phyloP scores from a whole-genome alignment of 2,113 vertebrate genomes.

The Crotalus helleri region DNA sequence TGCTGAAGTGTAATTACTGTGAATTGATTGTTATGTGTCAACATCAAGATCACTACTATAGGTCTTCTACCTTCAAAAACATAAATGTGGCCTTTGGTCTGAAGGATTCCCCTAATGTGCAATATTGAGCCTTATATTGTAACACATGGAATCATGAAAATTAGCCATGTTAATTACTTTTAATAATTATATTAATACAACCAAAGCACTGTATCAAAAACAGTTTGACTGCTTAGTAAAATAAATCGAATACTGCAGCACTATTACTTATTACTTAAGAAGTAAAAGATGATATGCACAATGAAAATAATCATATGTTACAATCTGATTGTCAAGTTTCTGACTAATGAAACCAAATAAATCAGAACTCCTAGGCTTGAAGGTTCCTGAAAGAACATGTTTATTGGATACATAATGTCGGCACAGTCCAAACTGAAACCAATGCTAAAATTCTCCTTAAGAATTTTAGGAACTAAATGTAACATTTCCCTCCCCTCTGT shows the following conservation, averaged over 20 bases:
- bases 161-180: not conserved
- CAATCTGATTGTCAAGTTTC: not conserved
- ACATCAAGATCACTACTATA: not conserved
- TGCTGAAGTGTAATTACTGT: not conserved
- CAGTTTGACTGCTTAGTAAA: not conserved
- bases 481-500: no score
- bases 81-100: not conserved
- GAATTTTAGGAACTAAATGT: no score
- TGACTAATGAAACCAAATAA: no score
- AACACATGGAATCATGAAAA: not conserved
- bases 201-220: not conserved
- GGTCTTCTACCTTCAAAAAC: not conserved
- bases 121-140: not conserved
- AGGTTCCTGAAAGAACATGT: no score
- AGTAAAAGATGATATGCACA: not conserved
- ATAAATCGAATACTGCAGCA: not conserved
- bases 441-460: no score
- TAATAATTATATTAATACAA: not conserved
- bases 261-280: not conserved
- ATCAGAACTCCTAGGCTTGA: no score
- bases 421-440: no score
- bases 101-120: not conserved
- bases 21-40: not conserved
- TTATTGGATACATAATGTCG: no score
- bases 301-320: not conserved